Evolutionary conservation across 2,888 invertebrate genomes (phyloP).

Genomic region (Mythimna loreyi): DNA sequence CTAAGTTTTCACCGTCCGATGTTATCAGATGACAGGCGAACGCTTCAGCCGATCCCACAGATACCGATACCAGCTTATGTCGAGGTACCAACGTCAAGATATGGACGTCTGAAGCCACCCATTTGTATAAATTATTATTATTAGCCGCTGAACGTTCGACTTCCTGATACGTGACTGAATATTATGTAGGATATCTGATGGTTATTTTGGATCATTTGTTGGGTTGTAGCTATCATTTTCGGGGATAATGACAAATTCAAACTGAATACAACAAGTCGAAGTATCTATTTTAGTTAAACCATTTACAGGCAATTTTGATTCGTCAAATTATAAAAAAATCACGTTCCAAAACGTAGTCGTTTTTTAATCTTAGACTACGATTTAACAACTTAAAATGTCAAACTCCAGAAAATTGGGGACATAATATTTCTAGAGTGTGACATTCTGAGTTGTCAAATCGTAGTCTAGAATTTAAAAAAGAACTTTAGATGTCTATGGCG

Average conservation of each 20-base stretch:
- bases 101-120: neutral
- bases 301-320: too few species aligned
- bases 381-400: too few species aligned
- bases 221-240: neutral
- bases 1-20: conserved; percentile 41
- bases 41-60: conserved; percentile 22
- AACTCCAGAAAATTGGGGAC: too few species aligned
- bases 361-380: too few species aligned
- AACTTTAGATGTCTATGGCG: too few species aligned
- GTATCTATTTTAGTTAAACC: too few species aligned
- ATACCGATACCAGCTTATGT: conserved; percentile 25
- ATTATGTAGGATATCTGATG: conserved; percentile 2
- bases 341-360: too few species aligned
- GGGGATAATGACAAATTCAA: neutral
- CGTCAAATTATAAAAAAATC: too few species aligned
- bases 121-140: conserved; percentile 44
- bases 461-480: too few species aligned
- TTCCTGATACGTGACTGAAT: conserved; percentile 27
- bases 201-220: neutral
- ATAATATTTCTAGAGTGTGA: too few species aligned
- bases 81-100: conserved; percentile 19
- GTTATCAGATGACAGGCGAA: conserved; percentile 44
- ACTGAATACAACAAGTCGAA: too few species aligned
- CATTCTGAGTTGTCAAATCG: too few species aligned
- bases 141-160: conserved; percentile 5